Percentiles rank a stretch among this genome's conserved stretches.
phyloP scores from a whole-genome alignment of 2,113 vertebrate genomes.

The Carettochelys insculpta region DNA sequence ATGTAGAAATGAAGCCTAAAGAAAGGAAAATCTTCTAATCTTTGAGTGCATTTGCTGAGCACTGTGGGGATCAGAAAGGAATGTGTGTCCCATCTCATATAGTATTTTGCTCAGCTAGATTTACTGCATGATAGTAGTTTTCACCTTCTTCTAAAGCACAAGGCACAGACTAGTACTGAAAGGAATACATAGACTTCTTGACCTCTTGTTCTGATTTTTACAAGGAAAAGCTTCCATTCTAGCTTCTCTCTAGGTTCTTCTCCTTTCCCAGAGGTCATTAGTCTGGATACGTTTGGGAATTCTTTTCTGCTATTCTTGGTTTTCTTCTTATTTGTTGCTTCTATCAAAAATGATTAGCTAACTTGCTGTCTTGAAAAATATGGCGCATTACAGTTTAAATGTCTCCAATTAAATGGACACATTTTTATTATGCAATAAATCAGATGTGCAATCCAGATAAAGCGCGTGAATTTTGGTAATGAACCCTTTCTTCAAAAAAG shows the following conservation, averaged over 20 bases:
- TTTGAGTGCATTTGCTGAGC: not conserved
- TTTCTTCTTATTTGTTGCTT: not conserved
- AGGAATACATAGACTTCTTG: not conserved
- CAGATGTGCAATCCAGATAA: fast-evolving
- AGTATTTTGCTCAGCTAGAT: not conserved
- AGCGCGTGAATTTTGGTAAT: not conserved
- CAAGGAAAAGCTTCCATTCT: not conserved
- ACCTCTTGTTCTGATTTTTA: not conserved
- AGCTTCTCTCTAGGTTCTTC: not conserved
- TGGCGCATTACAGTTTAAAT: not conserved
- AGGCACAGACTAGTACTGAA: not conserved
- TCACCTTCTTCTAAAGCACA: not conserved
- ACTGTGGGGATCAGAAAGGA: not conserved
- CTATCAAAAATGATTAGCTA: not conserved
- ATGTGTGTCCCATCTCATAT: not conserved
- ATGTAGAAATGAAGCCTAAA: not conserved
- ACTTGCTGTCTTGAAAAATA: not conserved
- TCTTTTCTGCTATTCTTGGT: not conserved
- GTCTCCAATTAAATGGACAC: not conserved
- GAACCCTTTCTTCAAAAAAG: not conserved
- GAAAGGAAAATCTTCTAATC: not conserved
- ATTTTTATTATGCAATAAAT: not conserved
- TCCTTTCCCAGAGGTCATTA: fast-evolving
- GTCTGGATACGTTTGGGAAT: not conserved
- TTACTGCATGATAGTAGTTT: not conserved